These are phyloP conservation scores for Spisula subtruncata DNA, from an alignment of 2,888 invertebrate genomes.

Conservation along the genomic window DNA sequence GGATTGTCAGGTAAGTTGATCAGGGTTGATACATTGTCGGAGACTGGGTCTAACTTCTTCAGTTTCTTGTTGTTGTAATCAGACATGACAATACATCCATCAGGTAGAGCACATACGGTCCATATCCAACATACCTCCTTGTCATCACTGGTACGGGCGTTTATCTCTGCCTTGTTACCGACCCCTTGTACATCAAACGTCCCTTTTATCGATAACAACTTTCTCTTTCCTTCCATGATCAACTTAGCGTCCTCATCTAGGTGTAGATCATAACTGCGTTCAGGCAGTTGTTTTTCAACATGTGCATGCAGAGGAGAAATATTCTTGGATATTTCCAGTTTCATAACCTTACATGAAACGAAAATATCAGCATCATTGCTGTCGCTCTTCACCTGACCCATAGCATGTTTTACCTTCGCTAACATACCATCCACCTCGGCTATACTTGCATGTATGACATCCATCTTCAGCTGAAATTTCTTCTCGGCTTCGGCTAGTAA, in stretches of 20 bases:
- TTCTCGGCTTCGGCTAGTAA: not conserved
- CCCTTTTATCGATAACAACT: not conserved
- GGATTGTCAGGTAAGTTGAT: slow-evolving; percentile 15
- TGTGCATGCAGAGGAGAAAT: not conserved
- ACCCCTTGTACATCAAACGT: not conserved
- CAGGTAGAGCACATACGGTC: not conserved
- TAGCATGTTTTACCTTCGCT: not conserved
- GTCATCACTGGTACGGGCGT: not conserved
- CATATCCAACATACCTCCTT: not conserved
- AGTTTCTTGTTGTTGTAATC: slow-evolving; percentile 9
- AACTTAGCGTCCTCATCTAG: not conserved
- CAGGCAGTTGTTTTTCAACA: not conserved
- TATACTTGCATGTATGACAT: not conserved
- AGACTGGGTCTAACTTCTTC: slow-evolving; percentile 11
- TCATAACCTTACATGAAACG: not conserved
- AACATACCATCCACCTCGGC: not conserved
- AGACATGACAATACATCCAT: not conserved
- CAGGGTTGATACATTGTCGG: not conserved
- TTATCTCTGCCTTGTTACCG: not conserved
- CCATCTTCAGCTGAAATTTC: not conserved
- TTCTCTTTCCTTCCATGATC: not conserved
- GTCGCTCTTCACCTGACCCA: not conserved
- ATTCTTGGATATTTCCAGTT: not conserved
- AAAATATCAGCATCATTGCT: not conserved
- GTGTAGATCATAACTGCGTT: not conserved